phyloP scores from a whole-genome alignment of 2,113 vertebrate genomes.

The Thermophis baileyi region DNA sequence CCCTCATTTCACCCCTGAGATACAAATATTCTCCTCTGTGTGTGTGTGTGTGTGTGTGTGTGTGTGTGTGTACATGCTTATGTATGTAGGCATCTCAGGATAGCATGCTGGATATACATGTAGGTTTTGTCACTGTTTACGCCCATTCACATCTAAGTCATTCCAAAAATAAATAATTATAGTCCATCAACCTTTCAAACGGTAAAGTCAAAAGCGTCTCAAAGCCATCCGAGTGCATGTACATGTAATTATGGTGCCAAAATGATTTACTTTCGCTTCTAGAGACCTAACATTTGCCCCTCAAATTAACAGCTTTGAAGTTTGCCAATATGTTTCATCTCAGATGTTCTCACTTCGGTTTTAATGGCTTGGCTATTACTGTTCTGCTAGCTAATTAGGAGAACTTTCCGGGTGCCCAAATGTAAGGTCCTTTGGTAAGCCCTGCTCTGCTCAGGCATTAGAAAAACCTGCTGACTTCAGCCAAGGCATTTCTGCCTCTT shows the following conservation, averaged over 20 bases:
- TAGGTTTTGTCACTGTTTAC: not conserved
- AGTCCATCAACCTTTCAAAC: conserved; percentile 5
- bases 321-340: not conserved
- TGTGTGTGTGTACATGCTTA: not conserved
- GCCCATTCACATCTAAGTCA: not conserved
- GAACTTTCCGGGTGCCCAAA: not conserved
- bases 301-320: not conserved
- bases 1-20: too few relatives aligned
- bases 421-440: not conserved
- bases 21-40: too few relatives aligned
- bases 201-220: conserved; percentile 21
- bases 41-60: too few relatives aligned
- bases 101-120: too few relatives aligned
- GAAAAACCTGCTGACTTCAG: not conserved
- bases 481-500: not conserved
- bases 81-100: not conserved
- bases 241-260: not conserved
- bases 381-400: not conserved
- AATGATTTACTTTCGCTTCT: not conserved
- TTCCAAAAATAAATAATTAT: not conserved
- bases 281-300: conserved; percentile 7
- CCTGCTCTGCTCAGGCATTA: not conserved
- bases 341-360: not conserved
- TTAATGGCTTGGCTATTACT: not conserved
- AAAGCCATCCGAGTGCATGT: conserved; percentile 24